Conservation (phyloP, 64 coral and sea anemone species). For the Hydrozoanthus tunicans region DNA sequence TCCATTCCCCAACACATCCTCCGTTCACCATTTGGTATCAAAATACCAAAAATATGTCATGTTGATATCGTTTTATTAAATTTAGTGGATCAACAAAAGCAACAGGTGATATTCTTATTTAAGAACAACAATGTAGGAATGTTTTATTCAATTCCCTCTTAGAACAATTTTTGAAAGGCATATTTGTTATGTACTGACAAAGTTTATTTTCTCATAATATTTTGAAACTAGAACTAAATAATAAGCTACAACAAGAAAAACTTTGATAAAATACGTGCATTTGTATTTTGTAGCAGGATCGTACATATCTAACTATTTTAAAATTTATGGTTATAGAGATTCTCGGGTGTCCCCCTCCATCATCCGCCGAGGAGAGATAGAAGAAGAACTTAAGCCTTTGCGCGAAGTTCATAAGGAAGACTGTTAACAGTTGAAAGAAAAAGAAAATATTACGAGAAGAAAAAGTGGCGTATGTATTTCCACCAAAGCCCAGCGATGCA, state of each 20-base stretch:
- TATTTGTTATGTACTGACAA: too few species aligned
- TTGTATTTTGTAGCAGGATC: not conserved
- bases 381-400: not conserved
- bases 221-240: too few species aligned
- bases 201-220: too few species aligned
- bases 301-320: not conserved
- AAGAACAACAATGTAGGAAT: too few species aligned
- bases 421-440: slow-evolving; percentile 54
- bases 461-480: not conserved
- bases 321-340: not conserved
- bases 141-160: too few species aligned
- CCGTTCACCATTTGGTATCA: too few species aligned
- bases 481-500: not conserved
- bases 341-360: not conserved
- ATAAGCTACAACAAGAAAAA: not conserved
- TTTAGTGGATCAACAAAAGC: too few species aligned
- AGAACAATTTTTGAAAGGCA: too few species aligned
- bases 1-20: too few species aligned
- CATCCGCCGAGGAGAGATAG: not conserved
- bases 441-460: slow-evolving; percentile 4
- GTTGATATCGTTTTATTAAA: too few species aligned
- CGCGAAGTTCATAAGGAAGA: slow-evolving; percentile 14
- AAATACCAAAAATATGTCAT: too few species aligned
- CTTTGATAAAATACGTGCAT: not conserved
- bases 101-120: too few species aligned